A percentile compares a stretch with the other conserved stretches of the same genome.
Evolutionary conservation across 2,113 vertebrate species (phyloP).

Genomic region (Hassar affinis): DNA sequence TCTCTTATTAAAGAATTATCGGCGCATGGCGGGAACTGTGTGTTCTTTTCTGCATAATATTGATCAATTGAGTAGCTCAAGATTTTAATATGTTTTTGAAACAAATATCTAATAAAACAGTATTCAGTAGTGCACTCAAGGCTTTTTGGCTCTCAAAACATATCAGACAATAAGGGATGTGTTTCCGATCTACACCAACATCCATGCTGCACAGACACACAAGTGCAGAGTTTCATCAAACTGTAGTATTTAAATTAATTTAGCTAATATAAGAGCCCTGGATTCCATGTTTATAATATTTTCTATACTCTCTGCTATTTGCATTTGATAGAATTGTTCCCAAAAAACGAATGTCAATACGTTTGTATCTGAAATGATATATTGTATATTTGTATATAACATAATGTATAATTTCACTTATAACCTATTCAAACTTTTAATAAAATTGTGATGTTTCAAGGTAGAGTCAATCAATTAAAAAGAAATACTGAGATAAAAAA

Average conservation of each 20-base stretch:
- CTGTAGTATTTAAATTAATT: background rate
- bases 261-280: background rate
- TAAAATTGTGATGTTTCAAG: background rate
- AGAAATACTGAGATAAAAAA: slow-evolving; percentile 12
- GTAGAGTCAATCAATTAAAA: background rate
- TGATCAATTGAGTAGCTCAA: background rate
- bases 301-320: background rate
- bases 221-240: background rate
- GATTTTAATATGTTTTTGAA: background rate
- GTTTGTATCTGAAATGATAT: too few relatives aligned
- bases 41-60: background rate
- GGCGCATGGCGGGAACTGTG: background rate
- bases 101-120: background rate
- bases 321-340: background rate
- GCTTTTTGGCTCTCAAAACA: background rate
- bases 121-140: background rate
- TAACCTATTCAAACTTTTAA: background rate
- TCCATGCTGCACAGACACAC: background rate
- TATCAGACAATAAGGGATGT: background rate
- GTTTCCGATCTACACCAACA: background rate
- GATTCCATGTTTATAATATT: background rate
- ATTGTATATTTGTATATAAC: too few relatives aligned
- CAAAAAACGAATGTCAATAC: too few relatives aligned
- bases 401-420: background rate
- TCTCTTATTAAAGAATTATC: background rate